Conservation (phyloP, 2,797 vertebrate species). For the Balearica regulorum region DNA sequence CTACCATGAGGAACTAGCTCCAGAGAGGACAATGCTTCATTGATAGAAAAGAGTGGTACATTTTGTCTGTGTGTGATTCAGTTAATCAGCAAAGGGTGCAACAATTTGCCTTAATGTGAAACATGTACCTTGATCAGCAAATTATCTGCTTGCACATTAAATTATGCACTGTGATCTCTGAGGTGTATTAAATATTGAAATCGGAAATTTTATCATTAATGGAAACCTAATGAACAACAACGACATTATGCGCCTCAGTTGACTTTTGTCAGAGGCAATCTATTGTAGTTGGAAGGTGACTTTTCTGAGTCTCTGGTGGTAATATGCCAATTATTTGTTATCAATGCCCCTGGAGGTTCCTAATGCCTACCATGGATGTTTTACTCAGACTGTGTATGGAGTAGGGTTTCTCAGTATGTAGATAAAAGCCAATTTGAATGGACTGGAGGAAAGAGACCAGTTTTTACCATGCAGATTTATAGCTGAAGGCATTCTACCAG, state of each 20-base stretch:
- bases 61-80: not conserved
- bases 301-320: constrained; percentile 1
- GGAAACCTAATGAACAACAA: constrained; percentile 32
- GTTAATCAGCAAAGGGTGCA: constrained; percentile 18
- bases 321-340: constrained; percentile 13
- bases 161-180: constrained; percentile 39
- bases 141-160: constrained; percentile 43
- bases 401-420: not conserved
- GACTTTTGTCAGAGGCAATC: not conserved
- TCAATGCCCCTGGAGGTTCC: not conserved
- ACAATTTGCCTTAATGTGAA: constrained; percentile 9
- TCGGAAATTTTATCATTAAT: constrained; percentile 4
- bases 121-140: constrained; percentile 31
- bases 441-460: not conserved
- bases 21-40: not conserved
- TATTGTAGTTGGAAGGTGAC: constrained; percentile 50
- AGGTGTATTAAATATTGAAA: constrained; percentile 42
- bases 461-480: constrained; percentile 13
- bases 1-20: not conserved
- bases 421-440: not conserved
- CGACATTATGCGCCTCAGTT: not conserved
- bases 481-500: constrained; percentile 3
- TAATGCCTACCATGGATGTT: not conserved
- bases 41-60: rapidly evolving
- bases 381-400: not conserved